Evolutionary conservation across 2,113 vertebrate genomes (phyloP).

Genomic region (Nycticebus coucang): DNA sequence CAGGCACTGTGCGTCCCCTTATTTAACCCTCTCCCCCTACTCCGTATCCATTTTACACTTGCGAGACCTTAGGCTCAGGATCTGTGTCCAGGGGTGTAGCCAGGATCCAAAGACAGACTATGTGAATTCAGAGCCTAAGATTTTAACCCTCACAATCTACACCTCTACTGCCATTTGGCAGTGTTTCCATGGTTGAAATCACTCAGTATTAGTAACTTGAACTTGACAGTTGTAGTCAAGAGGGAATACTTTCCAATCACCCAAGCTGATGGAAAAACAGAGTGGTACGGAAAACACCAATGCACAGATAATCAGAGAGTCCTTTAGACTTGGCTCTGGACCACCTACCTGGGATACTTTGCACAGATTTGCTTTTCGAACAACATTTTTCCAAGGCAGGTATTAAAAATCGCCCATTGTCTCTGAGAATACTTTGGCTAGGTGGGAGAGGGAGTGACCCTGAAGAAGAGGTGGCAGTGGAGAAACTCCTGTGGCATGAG

Average conservation of each 20-base stretch:
- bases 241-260: not conserved
- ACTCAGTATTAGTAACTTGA: not conserved
- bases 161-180: not conserved
- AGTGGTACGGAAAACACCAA: not conserved
- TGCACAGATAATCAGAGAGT: accelerated
- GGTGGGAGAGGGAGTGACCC: not conserved
- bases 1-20: not conserved
- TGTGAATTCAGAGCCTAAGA: not conserved
- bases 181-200: not conserved
- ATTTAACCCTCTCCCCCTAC: not conserved
- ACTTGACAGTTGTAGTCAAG: not conserved
- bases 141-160: not conserved
- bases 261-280: not conserved
- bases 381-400: not conserved
- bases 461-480: not conserved
- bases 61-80: not conserved
- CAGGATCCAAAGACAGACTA: not conserved
- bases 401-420: not conserved
- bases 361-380: not conserved
- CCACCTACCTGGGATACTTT: not conserved
- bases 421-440: not conserved
- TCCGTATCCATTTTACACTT: not conserved
- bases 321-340: not conserved
- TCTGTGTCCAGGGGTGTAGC: not conserved
- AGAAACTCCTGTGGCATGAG: not conserved